phyloP scores from a whole-genome alignment of 2,113 vertebrate species.

The Scatophagus argus region DNA sequence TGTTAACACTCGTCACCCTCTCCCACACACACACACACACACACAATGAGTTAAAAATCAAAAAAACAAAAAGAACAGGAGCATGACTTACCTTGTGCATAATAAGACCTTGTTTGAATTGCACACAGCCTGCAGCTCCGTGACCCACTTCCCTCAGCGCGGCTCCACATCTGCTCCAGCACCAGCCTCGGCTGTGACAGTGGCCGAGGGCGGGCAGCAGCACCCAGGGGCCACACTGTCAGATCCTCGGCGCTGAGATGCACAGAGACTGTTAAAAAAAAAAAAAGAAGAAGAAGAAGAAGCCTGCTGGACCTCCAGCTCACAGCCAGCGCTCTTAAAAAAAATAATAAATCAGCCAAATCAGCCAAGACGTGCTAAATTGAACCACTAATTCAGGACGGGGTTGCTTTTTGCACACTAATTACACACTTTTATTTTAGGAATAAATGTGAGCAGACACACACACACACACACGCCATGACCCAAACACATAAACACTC shows the following conservation, averaged over 20 bases:
- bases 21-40: constrained; percentile 14
- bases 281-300: not conserved
- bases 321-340: constrained; percentile 42
- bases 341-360: constrained; percentile 50
- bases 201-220: constrained; percentile 60
- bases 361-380: constrained; percentile 64
- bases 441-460: constrained; percentile 43
- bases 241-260: constrained; percentile 57
- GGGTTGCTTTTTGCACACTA: constrained; percentile 39
- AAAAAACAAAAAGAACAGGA: too few species aligned
- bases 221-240: constrained; percentile 72
- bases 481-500: constrained; percentile 33
- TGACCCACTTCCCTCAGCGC: constrained; percentile 82
- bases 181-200: constrained; percentile 73
- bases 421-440: constrained; percentile 59
- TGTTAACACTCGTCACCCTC: constrained; percentile 35
- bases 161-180: constrained; percentile 69
- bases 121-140: constrained; percentile 63
- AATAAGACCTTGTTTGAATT: constrained; percentile 64
- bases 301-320: constrained; percentile 57
- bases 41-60: constrained; percentile 6
- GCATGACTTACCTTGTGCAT: constrained; percentile 72
- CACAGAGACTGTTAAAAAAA: constrained; percentile 54
- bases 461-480: constrained; percentile 22
- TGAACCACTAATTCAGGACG: constrained; percentile 51